Evolutionary conservation across 1,140 invertebrate species (phyloP).

Genomic region (Physella acuta): DNA sequence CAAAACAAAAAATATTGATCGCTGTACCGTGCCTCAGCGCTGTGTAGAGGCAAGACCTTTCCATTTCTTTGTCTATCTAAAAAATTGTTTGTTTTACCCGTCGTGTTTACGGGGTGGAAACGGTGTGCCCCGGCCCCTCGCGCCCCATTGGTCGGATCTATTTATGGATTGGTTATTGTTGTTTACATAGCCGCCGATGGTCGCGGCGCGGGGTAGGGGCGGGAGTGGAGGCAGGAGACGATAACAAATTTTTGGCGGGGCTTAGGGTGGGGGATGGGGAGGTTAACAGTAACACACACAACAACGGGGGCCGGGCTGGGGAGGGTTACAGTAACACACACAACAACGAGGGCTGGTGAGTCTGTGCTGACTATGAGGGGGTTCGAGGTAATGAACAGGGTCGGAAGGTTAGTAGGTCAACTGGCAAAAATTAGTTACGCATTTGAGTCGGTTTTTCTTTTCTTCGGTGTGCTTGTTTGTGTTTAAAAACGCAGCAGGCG

Average conservation of each 20-base stretch:
- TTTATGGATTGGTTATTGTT: conserved; percentile 1
- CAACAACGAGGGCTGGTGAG: neutral
- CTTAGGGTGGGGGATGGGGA: neutral
- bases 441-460: too few relatives aligned
- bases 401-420: neutral
- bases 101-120: neutral
- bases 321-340: neutral
- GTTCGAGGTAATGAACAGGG: neutral
- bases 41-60: too few relatives aligned
- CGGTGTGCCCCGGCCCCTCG: neutral
- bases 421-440: neutral
- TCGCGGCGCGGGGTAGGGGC: neutral
- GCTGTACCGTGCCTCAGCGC: too few relatives aligned
- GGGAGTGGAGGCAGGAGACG: too few relatives aligned
- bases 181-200: neutral
- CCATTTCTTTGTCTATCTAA: too few relatives aligned
- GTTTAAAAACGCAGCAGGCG: too few relatives aligned
- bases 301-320: neutral
- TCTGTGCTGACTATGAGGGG: neutral
- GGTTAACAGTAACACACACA: neutral
- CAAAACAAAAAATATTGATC: too few relatives aligned
- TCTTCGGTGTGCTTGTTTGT: too few relatives aligned
- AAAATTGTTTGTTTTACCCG: conserved; percentile 21
- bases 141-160: conserved; percentile 6
- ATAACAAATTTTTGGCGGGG: too few relatives aligned